Conservation (phyloP, 2,888 invertebrate species). For the Amphipyra berbera region DNA sequence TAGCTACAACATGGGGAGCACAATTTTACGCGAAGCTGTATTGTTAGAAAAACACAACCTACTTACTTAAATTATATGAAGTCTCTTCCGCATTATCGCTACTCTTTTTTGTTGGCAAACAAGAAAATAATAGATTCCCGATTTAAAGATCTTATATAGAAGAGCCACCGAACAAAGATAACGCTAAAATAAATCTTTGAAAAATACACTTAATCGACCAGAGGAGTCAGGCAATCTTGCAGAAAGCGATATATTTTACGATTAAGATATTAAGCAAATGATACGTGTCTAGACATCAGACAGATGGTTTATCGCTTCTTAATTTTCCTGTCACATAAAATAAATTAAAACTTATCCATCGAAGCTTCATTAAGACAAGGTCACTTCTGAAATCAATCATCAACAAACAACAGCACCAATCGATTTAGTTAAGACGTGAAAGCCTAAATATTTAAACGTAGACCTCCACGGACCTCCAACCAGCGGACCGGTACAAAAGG, state of each 20-base stretch:
- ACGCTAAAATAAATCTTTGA: no score
- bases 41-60: slow-evolving; percentile 5
- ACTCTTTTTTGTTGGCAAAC: slow-evolving; percentile 42
- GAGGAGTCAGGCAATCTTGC: not conserved
- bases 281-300: slow-evolving; percentile 25
- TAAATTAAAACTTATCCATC: slow-evolving; percentile 13
- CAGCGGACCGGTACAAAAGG: no score
- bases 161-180: slow-evolving; percentile 23
- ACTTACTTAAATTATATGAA: slow-evolving; percentile 9
- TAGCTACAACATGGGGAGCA: slow-evolving; percentile 7
- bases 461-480: no score
- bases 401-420: not conserved
- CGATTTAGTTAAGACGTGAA: no score
- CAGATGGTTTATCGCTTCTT: slow-evolving; percentile 7
- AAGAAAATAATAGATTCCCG: slow-evolving; percentile 39
- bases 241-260: slow-evolving; percentile 21
- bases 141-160: slow-evolving; percentile 36
- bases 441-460: no score
- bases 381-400: not conserved
- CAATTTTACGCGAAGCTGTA: not conserved
- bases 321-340: slow-evolving; percentile 5
- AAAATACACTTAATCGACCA: slow-evolving; percentile 1
- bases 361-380: not conserved
- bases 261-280: slow-evolving; percentile 40
- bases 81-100: slow-evolving; percentile 25